Conservation (phyloP, 2,797 vertebrate species). For the Carapus acus region DNA sequence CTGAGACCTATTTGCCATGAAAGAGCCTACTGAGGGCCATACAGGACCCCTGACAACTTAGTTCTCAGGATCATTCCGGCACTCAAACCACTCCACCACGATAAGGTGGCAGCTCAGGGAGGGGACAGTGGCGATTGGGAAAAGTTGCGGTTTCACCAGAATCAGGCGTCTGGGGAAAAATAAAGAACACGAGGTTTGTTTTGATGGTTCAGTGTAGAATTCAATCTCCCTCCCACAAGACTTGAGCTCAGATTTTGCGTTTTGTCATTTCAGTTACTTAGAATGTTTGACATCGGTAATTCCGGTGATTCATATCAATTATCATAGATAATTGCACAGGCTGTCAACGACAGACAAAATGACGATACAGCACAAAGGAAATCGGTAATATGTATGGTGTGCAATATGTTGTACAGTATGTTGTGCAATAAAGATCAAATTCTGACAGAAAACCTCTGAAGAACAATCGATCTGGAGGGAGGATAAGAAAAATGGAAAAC, state of each 20-base stretch:
- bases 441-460: background rate
- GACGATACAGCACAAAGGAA: no score
- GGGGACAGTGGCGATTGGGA: background rate
- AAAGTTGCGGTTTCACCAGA: constrained; percentile 20
- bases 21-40: no score
- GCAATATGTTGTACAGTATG: no score
- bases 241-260: background rate
- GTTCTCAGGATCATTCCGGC: no score
- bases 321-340: background rate
- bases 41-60: no score
- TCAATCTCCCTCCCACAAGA: background rate
- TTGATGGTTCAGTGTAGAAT: background rate
- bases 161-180: constrained; percentile 29
- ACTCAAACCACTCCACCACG: no score
- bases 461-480: constrained; percentile 8
- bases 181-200: background rate
- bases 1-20: no score
- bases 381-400: no score
- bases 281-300: background rate
- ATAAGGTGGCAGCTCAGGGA: constrained; percentile 1
- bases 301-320: background rate
- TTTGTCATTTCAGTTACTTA: background rate
- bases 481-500: background rate
- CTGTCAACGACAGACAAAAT: background rate
- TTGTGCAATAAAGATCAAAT: background rate